phyloP scores from a whole-genome alignment of 2,113 vertebrate genomes.

The Nettapus auritus region DNA sequence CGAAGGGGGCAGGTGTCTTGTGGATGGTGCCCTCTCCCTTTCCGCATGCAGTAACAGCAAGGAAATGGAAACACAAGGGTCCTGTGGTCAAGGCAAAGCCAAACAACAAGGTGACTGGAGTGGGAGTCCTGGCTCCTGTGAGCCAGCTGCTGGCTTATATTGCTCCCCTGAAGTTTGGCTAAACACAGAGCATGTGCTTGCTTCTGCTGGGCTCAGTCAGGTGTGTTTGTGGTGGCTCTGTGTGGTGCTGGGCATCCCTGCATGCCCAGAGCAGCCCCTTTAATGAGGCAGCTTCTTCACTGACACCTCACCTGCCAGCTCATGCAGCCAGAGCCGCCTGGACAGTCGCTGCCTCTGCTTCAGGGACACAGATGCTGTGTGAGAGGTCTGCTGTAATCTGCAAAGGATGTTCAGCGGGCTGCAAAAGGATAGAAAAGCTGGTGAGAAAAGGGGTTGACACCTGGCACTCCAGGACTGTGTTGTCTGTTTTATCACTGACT shows the following conservation, averaged over 20 bases:
- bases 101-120: neutral
- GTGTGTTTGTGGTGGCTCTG: neutral
- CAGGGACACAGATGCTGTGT: neutral
- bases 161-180: neutral
- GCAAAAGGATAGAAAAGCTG: neutral
- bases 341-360: neutral
- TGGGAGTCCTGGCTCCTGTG: neutral
- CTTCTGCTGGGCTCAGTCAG: neutral
- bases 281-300: neutral
- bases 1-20: neutral
- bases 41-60: neutral
- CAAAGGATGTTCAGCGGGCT: neutral
- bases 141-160: neutral
- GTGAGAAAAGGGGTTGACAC: neutral
- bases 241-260: neutral
- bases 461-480: neutral
- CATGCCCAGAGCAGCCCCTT: neutral
- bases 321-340: fast-evolving
- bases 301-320: neutral
- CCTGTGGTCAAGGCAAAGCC: neutral
- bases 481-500: fast-evolving
- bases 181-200: neutral
- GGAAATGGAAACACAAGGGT: neutral
- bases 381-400: neutral
- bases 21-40: neutral